Evolutionary conservation across 1,140 invertebrate genomes (phyloP).

Genomic region (Lepidotrigona ventralis): DNA sequence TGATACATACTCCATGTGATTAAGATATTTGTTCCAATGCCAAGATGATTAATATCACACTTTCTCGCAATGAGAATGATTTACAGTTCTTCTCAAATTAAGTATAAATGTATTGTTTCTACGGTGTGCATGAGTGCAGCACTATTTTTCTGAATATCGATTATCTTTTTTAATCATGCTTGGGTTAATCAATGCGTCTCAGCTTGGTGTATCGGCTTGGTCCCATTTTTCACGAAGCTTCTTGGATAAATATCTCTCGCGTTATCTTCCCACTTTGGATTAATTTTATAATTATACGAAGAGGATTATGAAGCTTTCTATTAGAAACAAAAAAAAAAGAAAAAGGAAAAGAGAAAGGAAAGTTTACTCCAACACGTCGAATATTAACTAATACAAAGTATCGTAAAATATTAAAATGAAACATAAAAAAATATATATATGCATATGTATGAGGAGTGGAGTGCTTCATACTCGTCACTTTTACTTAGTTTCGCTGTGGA

Average conservation of each 20-base stretch:
- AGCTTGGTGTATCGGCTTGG: not conserved
- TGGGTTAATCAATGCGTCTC: not conserved
- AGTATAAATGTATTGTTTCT: not conserved
- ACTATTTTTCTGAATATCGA: not conserved
- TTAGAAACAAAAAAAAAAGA: not conserved
- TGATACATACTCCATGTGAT: not conserved
- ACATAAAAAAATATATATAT: not conserved
- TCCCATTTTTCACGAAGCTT: not conserved
- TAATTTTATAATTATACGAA: not conserved
- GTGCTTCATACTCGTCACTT: too few species aligned
- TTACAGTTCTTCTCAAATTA: not conserved
- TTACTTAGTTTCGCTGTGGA: too few species aligned
- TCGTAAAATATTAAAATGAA: not conserved
- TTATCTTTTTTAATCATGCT: not conserved
- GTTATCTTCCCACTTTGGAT: not conserved
- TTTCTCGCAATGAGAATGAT: too few species aligned
- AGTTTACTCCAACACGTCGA: too few species aligned
- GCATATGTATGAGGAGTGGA: too few species aligned
- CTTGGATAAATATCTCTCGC: not conserved
- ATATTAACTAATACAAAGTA: not conserved
- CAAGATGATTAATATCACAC: not conserved
- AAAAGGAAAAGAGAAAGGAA: not conserved
- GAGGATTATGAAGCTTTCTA: not conserved
- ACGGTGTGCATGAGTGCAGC: too few species aligned
- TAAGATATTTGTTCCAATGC: not conserved